phyloP scores from a whole-genome alignment of 2,797 vertebrate species.

The Telmatherina bonti region DNA sequence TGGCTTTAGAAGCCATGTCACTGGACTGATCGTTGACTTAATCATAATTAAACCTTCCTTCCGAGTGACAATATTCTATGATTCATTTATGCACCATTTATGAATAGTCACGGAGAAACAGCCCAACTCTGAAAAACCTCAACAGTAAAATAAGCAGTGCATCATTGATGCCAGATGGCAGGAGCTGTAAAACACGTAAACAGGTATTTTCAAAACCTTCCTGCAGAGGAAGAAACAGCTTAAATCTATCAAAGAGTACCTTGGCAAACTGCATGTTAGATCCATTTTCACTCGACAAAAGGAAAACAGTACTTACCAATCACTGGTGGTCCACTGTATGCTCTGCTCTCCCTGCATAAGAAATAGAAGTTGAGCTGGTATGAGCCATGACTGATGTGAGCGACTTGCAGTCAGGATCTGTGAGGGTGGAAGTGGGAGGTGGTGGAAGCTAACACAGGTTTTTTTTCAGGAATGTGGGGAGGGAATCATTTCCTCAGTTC shows the following conservation, averaged over 20 bases:
- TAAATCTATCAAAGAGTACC: slow-evolving; percentile 9
- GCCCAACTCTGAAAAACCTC: slow-evolving; percentile 3
- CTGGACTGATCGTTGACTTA: neutral
- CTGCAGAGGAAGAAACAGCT: slow-evolving; percentile 9
- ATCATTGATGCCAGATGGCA: slow-evolving; percentile 4
- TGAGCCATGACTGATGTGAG: slow-evolving; percentile 54
- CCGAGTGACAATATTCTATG: neutral
- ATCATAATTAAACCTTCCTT: neutral
- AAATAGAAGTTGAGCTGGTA: slow-evolving; percentile 35
- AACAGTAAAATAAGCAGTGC: neutral
- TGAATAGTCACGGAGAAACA: neutral
- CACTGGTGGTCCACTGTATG: slow-evolving; percentile 22
- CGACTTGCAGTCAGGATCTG: slow-evolving; percentile 50
- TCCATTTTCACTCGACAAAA: slow-evolving; percentile 7
- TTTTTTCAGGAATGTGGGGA: slow-evolving; percentile 50
- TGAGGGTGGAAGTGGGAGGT: slow-evolving; percentile 44
- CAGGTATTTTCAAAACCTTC: neutral
- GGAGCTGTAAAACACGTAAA: slow-evolving; percentile 10
- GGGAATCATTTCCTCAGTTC: slow-evolving; percentile 23
- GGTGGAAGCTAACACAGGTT: slow-evolving; percentile 41
- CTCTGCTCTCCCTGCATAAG: slow-evolving; percentile 30
- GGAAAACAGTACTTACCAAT: slow-evolving; percentile 58
- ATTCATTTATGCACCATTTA: slow-evolving; percentile 7
- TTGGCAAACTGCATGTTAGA: slow-evolving; percentile 15
- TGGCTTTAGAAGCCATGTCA: neutral